Evolutionary conservation across 2,113 vertebrate species (phyloP).

Genomic region (Apteryx mantelli): DNA sequence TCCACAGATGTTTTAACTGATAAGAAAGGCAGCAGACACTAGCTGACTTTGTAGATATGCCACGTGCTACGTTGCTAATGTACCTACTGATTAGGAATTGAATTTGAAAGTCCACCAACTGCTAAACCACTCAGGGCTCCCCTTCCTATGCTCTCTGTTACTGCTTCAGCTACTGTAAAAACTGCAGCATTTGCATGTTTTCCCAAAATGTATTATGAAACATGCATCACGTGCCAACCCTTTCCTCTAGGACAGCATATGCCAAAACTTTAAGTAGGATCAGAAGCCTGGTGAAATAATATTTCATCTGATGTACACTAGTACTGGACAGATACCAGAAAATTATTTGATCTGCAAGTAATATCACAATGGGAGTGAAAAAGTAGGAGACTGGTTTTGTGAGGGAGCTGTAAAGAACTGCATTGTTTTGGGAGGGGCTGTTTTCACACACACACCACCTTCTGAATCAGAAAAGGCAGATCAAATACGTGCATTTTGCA

Average conservation of each 20-base stretch:
- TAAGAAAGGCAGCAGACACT: background rate
- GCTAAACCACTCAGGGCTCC: background rate
- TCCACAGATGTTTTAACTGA: background rate
- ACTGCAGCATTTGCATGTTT: background rate
- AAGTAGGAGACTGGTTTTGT: background rate
- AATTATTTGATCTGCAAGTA: constrained; percentile 9
- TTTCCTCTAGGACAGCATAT: background rate
- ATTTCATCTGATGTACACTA: background rate
- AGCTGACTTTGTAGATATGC: background rate
- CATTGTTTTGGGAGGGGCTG: background rate
- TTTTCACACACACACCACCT: background rate
- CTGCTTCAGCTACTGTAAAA: background rate
- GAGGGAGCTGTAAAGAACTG: background rate
- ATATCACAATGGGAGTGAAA: background rate
- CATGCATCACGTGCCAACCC: background rate
- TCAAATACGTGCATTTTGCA: background rate
- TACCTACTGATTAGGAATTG: background rate
- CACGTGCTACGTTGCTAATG: background rate
- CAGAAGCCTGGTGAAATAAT: background rate
- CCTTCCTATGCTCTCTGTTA: background rate
- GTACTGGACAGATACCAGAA: background rate
- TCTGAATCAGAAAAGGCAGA: background rate
- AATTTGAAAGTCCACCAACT: background rate
- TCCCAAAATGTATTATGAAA: background rate
- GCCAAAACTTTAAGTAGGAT: background rate